Conservation (phyloP, 53 echinoderm and acorn worm genomes). For the Antedon mediterranea region DNA sequence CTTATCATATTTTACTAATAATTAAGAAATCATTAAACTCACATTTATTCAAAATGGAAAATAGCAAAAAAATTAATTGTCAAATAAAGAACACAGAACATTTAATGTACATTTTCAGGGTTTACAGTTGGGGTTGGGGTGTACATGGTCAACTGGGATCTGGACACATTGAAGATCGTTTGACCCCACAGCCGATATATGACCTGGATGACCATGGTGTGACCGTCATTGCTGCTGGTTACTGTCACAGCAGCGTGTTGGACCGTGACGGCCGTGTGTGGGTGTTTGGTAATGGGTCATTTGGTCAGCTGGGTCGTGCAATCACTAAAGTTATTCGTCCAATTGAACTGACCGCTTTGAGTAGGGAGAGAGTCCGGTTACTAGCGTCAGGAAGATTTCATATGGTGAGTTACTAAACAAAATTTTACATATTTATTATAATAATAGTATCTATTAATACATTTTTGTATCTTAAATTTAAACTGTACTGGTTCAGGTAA, state of each 20-base stretch:
- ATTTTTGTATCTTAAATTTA: no score
- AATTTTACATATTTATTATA: no score
- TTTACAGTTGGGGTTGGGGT: conserved; percentile 95
- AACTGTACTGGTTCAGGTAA: no score
- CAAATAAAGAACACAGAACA: no score
- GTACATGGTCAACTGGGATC: conserved; percentile 92
- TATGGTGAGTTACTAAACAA: conserved; percentile 79
- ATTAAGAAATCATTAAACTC: no score
- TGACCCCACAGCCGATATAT: conserved; percentile 38
- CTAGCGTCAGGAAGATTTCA: conserved; percentile 71
- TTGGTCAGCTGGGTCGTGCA: conserved; percentile 75
- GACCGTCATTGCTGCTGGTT: conserved; percentile 50
- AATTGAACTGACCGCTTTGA: conserved; percentile 23
- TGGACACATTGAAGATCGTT: conserved; percentile 52
- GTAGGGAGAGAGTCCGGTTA: conserved; percentile 24
- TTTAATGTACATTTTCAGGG: conserved; percentile 13
- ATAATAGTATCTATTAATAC: no score
- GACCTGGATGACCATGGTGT: conserved; percentile 33
- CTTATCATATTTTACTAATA: no score
- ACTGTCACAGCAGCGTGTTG: conserved; percentile 62
- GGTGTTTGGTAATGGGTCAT: conserved; percentile 61
- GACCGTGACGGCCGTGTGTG: conserved; percentile 62
- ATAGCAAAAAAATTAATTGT: no score
- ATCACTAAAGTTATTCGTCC: conserved; percentile 41
- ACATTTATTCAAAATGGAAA: no score